phyloP scores from a whole-genome alignment of 2,113 vertebrate species.

The Eira barbara region DNA sequence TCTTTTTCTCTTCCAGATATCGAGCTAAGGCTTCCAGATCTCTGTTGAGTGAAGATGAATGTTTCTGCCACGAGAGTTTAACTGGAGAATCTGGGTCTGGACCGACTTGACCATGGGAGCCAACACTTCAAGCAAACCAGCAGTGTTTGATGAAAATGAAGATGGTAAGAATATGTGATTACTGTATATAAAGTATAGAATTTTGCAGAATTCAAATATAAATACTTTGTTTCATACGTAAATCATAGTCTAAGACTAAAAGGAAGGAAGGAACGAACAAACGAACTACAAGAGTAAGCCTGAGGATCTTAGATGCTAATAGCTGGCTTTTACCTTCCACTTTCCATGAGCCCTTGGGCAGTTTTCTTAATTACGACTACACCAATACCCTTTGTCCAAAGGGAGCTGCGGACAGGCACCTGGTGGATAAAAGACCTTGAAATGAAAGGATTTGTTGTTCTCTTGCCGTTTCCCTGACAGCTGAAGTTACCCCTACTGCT shows the following conservation, averaged over 20 bases:
- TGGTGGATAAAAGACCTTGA: neutral
- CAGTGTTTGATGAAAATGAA: constrained; percentile 82
- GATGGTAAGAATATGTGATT: constrained; percentile 87
- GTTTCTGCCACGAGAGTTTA: constrained; percentile 2
- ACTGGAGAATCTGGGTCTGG: neutral
- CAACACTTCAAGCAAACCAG: constrained; percentile 91
- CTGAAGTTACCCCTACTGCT: neutral
- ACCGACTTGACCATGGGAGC: constrained; percentile 89
- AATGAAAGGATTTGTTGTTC: neutral
- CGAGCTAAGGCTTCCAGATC: neutral
- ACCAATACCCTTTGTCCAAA: neutral
- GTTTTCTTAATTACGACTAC: neutral
- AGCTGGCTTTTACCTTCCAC: neutral
- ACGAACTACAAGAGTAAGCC: neutral
- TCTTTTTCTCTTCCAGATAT: constrained; percentile 44
- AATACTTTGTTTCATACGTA: neutral
- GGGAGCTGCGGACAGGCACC: neutral
- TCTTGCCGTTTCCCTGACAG: neutral
- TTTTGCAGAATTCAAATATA: neutral
- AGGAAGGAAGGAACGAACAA: no score
- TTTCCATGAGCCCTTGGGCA: neutral
- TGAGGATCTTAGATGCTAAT: neutral
- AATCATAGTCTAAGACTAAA: neutral
- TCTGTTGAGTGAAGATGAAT: neutral
- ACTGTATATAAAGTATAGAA: neutral